phyloP scores from a whole-genome alignment of 2,113 vertebrate genomes.

The Psilopogon haemacephalus region DNA sequence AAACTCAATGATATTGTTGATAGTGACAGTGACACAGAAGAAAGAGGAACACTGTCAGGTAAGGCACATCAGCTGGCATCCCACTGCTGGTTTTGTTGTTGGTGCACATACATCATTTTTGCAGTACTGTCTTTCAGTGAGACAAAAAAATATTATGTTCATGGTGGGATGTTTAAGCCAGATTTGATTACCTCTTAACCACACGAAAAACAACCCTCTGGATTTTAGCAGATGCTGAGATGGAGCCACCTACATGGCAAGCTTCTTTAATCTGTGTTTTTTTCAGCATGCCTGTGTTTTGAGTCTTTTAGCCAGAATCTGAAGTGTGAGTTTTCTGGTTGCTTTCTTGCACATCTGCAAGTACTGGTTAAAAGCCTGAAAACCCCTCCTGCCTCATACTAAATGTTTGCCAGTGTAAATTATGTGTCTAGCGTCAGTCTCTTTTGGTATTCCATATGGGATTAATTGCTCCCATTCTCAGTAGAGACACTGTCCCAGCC shows the following conservation, averaged over 20 bases:
- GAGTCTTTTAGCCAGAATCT: not conserved
- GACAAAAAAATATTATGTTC: not conserved
- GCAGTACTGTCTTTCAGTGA: not conserved
- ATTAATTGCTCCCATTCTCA: not conserved
- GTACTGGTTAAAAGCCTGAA: not conserved
- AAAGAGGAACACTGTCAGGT: conserved; percentile 88
- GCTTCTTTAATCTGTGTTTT: not conserved
- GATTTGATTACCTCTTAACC: not conserved
- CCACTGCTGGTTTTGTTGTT: not conserved
- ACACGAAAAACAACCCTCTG: not conserved
- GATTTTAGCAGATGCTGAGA: not conserved
- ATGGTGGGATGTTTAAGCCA: not conserved
- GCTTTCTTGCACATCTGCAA: not conserved
- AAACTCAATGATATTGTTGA: conserved; percentile 85
- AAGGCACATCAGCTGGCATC: not conserved
- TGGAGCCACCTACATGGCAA: not conserved
- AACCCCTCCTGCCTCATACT: not conserved
- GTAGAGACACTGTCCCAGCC: not conserved
- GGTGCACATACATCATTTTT: accelerated
- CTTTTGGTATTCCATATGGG: not conserved
- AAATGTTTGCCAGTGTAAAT: not conserved
- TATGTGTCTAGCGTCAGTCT: not conserved
- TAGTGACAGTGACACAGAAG: conserved; percentile 90
- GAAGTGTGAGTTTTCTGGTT: not conserved
- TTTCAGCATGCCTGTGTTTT: not conserved